Percentiles rank a stretch among this genome's conserved stretches.
Conservation (phyloP, 2,113 vertebrate genomes). For the Tautogolabrus adspersus region DNA sequence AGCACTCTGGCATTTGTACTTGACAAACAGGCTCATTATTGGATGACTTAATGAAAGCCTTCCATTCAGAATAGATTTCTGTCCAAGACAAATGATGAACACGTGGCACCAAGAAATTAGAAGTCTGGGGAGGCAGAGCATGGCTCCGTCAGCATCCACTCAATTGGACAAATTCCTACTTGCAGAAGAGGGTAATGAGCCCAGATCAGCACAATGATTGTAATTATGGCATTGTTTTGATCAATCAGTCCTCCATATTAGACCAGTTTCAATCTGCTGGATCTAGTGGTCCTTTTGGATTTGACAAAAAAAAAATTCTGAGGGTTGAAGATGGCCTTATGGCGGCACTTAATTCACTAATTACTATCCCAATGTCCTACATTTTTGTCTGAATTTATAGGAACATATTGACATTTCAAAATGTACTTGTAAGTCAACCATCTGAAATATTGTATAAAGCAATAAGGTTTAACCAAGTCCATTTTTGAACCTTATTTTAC, state of each 20-base stretch:
- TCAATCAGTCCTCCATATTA: slow-evolving; percentile 47
- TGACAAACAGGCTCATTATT: slow-evolving; percentile 79
- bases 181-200: slow-evolving; percentile 57
- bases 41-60: slow-evolving; percentile 78
- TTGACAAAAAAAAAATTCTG: slow-evolving; percentile 20
- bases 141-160: slow-evolving; percentile 55
- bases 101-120: slow-evolving; percentile 67
- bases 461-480: too few species aligned
- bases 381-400: too few species aligned
- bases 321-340: slow-evolving; percentile 2
- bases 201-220: slow-evolving; percentile 52
- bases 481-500: too few species aligned
- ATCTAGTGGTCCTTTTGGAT: slow-evolving; percentile 41
- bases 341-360: neutral
- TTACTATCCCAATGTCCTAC: neutral
- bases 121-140: slow-evolving; percentile 54
- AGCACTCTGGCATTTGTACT: slow-evolving; percentile 71
- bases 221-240: slow-evolving; percentile 68
- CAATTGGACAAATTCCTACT: slow-evolving; percentile 62
- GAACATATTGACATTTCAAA: too few species aligned
- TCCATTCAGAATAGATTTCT: slow-evolving; percentile 77
- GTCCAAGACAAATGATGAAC: slow-evolving; percentile 72
- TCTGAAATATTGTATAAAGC: too few species aligned
- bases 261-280: slow-evolving; percentile 41
- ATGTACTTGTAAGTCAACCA: too few species aligned